phyloP scores from a whole-genome alignment of 2,113 vertebrate species.

The Naja naja region DNA sequence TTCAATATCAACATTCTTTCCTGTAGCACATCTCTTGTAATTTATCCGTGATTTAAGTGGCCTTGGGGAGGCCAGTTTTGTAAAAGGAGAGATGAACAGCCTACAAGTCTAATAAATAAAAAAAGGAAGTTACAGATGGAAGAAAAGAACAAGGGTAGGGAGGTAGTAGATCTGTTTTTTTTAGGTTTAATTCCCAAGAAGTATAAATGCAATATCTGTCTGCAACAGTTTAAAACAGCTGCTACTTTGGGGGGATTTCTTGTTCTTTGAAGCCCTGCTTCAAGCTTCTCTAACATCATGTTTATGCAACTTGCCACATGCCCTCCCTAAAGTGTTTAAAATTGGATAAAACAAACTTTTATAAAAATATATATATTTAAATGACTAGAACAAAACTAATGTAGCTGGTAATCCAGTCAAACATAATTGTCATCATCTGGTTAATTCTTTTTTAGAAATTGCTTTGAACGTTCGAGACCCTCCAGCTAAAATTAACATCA shows the following conservation, averaged over 20 bases:
- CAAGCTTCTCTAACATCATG: background rate
- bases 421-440: background rate
- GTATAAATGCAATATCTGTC: background rate
- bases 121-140: background rate
- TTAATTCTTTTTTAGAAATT: constrained; percentile 76
- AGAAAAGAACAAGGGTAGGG: background rate
- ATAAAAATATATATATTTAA: background rate
- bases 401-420: background rate
- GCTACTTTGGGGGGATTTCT: background rate
- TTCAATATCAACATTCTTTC: background rate
- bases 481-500: constrained; percentile 76
- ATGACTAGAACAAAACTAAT: background rate
- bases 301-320: background rate
- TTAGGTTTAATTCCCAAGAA: background rate
- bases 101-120: background rate
- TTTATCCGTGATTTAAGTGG: background rate
- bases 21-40: background rate
- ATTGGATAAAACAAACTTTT: background rate
- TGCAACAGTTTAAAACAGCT: background rate
- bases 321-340: background rate
- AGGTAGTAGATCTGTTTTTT: background rate
- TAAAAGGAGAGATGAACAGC: background rate
- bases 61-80: background rate
- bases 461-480: constrained; percentile 81
- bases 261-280: background rate